Conservation (phyloP, 2,113 vertebrate species). For the Psephotus haematonotus region DNA sequence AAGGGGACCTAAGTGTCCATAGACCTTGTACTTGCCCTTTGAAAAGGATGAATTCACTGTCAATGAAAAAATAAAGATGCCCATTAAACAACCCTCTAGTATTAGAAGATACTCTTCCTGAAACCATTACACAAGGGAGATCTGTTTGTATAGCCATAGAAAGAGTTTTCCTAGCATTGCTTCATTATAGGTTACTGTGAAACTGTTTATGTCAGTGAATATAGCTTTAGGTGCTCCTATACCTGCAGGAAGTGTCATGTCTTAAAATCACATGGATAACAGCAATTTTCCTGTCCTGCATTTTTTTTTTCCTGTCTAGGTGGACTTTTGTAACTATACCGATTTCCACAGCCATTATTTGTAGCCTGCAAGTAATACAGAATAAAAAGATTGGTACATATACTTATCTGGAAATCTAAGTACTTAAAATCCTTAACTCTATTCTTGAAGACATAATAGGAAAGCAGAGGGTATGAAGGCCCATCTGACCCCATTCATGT, state of each 20-base stretch:
- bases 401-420: not conserved
- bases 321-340: not conserved
- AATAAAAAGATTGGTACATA: not conserved
- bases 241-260: not conserved
- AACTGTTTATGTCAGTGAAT: not conserved
- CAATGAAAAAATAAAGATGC: conserved; percentile 4
- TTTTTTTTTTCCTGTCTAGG: not conserved
- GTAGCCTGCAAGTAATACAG: not conserved
- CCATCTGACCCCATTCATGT: not conserved
- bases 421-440: not conserved
- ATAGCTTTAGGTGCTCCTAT: not conserved
- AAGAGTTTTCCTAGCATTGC: not conserved
- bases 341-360: not conserved
- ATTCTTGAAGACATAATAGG: not conserved
- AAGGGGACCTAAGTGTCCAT: not conserved
- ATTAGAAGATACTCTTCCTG: not conserved
- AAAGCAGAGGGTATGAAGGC: not conserved
- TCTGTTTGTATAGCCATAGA: not conserved
- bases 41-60: not conserved
- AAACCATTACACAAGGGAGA: not conserved
- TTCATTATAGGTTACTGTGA: not conserved
- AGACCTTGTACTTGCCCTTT: conserved; percentile 35
- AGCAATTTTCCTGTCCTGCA: not conserved
- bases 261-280: not conserved
- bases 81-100: not conserved